phyloP scores from a whole-genome alignment of 2,888 invertebrate genomes.

The Oasisia sp. region DNA sequence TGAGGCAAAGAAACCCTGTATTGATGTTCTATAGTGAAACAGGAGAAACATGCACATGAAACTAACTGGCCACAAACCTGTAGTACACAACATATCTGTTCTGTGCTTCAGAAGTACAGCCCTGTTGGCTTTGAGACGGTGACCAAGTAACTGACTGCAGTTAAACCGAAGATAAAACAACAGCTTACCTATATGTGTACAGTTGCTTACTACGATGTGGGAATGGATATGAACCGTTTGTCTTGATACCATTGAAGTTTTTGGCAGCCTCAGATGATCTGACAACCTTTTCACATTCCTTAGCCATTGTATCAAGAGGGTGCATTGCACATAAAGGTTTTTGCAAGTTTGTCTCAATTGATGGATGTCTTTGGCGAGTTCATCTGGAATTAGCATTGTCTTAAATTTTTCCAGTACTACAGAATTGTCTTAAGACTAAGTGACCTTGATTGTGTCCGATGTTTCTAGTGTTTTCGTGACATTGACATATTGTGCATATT shows the following conservation, averaged over 20 bases:
- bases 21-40: too few species aligned
- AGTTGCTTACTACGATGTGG: background rate
- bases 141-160: background rate
- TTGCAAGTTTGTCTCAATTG: too few species aligned
- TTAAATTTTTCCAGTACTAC: too few species aligned
- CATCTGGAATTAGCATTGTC: too few species aligned
- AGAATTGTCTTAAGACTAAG: too few species aligned
- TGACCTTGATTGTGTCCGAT: too few species aligned
- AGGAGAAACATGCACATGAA: background rate
- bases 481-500: too few species aligned
- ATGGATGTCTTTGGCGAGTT: too few species aligned
- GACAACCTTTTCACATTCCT: background rate
- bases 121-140: background rate
- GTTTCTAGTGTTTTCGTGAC: too few species aligned
- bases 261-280: background rate
- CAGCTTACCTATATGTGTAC: background rate
- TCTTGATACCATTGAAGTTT: background rate
- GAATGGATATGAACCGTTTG: background rate
- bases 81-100: background rate
- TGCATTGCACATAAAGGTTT: background rate
- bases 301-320: background rate
- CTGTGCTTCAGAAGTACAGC: background rate
- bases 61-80: background rate
- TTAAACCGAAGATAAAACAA: background rate
- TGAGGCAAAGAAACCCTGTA: background rate